Evolutionary conservation across 2,797 vertebrate genomes (phyloP).

Genomic region (Capromys pilorides): DNA sequence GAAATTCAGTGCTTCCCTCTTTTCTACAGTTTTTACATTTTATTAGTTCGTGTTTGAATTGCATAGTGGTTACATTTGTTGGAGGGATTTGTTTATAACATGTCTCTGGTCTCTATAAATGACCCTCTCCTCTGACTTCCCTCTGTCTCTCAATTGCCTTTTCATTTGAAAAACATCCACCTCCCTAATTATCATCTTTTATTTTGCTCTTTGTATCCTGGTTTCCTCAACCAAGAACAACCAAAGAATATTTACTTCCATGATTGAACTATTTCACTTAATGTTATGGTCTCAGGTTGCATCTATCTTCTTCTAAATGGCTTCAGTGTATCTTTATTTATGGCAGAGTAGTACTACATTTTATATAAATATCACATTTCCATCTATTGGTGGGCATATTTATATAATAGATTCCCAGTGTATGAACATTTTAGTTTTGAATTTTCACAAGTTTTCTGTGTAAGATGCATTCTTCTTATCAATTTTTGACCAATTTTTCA

Average conservation of each 20-base stretch:
- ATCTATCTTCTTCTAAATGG: background rate
- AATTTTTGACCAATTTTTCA: no score
- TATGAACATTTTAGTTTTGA: background rate
- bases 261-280: background rate
- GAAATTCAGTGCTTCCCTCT: background rate
- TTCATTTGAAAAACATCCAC: background rate
- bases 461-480: background rate
- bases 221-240: background rate
- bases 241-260: background rate
- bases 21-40: background rate
- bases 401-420: background rate
- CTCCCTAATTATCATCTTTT: background rate
- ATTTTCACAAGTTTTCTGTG: background rate
- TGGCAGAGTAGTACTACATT: background rate
- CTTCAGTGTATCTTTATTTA: background rate
- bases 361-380: background rate
- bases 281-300: background rate
- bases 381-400: background rate
- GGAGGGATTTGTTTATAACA: background rate
- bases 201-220: background rate
- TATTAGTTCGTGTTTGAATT: background rate
- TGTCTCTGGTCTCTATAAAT: background rate
- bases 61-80: background rate
- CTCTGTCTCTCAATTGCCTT: background rate
- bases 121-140: background rate